A percentile compares a stretch with the other conserved stretches of the same genome.
Conservation (phyloP, 2,113 vertebrate species). For the Zootoca vivipara region DNA sequence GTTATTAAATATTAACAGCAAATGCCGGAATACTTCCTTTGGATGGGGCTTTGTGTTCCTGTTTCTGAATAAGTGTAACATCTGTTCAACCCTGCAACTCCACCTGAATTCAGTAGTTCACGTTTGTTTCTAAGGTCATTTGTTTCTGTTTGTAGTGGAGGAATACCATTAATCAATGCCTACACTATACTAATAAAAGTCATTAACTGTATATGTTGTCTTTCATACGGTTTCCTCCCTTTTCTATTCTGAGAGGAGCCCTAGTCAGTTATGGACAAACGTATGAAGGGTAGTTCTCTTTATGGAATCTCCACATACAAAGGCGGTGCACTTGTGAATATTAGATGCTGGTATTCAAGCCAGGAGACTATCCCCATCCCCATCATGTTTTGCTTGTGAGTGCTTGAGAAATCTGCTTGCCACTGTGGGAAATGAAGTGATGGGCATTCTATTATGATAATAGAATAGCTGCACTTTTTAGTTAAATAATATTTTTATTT, state of each 20-base stretch:
- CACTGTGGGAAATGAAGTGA: background rate
- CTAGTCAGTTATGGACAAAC: background rate
- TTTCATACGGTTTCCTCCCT: background rate
- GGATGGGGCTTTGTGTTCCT: background rate
- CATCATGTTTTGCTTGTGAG: background rate
- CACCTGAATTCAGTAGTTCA: background rate
- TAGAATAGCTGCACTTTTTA: background rate
- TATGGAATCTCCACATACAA: background rate
- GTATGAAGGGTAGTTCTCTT: background rate
- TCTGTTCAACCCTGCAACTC: accelerated
- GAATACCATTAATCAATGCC: background rate
- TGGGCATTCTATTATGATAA: background rate
- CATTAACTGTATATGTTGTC: background rate
- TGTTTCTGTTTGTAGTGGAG: accelerated
- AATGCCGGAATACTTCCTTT: background rate
- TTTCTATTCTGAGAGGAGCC: background rate
- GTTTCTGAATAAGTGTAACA: background rate
- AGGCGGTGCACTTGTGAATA: background rate
- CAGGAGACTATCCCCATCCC: background rate
- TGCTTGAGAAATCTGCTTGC: background rate
- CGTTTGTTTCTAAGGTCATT: background rate
- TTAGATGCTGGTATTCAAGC: background rate
- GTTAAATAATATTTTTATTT: background rate
- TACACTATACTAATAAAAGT: background rate
- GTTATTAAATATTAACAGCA: no score